Percentiles rank a stretch among this genome's conserved stretches.
These are phyloP conservation scores for Ophiodon elongatus DNA, from an alignment of 2,113 vertebrate genomes.

Conservation along the genomic window DNA sequence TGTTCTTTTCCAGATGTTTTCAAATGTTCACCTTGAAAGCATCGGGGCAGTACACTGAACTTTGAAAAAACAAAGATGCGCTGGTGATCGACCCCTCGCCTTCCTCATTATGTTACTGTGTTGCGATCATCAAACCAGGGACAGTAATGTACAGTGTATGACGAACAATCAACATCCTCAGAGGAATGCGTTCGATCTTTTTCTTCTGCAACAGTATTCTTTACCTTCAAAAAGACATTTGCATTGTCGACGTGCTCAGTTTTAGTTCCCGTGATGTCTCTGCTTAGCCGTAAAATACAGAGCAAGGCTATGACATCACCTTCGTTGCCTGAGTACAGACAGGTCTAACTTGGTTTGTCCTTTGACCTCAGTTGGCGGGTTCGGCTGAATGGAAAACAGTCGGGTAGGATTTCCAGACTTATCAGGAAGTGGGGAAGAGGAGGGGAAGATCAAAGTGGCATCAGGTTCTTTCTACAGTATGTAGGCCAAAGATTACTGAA, in stretches of 20 bases:
- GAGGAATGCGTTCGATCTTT: background rate
- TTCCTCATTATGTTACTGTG: background rate
- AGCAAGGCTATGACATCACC: background rate
- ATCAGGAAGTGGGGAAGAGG: background rate
- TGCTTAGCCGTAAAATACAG: background rate
- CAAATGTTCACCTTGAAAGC: background rate
- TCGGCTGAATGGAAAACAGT: constrained; percentile 41
- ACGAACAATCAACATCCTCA: background rate
- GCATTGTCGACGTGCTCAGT: background rate
- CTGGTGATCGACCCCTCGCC: background rate
- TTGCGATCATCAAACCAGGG: background rate
- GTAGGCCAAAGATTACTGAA: background rate
- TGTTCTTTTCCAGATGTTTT: background rate
- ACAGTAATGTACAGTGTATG: background rate
- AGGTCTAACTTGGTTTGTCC: constrained; percentile 13
- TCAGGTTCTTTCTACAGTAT: constrained; percentile 13
- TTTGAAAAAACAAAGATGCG: background rate
- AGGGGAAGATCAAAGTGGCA: constrained; percentile 22
- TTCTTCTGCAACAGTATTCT: background rate
- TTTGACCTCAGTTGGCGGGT: constrained; percentile 29
- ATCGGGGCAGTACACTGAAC: background rate
- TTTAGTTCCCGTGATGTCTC: background rate
- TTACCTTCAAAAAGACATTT: constrained; percentile 8
- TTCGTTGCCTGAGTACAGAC: background rate
- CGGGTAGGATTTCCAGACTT: constrained; percentile 38